Base-by-base conservation (phyloP, 1,140 invertebrate species). In the Pogonomyrmex californicus region DNA sequence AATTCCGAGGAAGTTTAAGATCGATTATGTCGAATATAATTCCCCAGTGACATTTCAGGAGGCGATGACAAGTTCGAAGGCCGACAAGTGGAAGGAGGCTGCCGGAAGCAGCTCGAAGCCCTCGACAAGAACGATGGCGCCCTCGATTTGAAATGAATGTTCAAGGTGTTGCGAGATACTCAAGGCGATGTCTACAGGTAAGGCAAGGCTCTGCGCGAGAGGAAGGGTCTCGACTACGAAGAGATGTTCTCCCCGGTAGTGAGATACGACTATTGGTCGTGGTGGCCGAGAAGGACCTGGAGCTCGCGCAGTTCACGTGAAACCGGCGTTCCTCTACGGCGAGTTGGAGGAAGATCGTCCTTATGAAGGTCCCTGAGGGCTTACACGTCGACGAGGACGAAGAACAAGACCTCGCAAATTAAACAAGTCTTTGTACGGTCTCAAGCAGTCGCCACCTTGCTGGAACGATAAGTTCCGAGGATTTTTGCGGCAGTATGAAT, bases 191-290 rank as follows among this genome's bases (percentile, higher is more conserved):
- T 6, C 12, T 3, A 60, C 38, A 54, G 23, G 4, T 62, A 76
- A 85, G 36, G 82, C 82, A 14, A 12, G 71, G 12, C 62, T 76
- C 62, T 76, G 82, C 30, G 82, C 70, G 44, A 85, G 44, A 49
- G n/a, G 10, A 1, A 41, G 1, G 71, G 82, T 2, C 23, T 60
- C 0, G 83, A 86, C n/a, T 77, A 78, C 38, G 33, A 5, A 0
- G 70, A 75, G 5, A 56, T 49, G 0, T 75, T 54, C 30, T 56
- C 49, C 1, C 49, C 70, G 2, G 70, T 75, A 0, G 49, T 78
- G 1, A 2, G 83, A 7, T 86, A 77, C 9, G 73, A 86, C 30
- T 68, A 6, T 1, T 30, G 44, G 60, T 47, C 5, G 0, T 58
- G 10, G 4, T 56, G 4, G n/a, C 82, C 2, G 23, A 75, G n/a